Base-by-base conservation (phyloP, 2,888 invertebrate genomes). In the Parapristionchus giblindavisi region DNA sequence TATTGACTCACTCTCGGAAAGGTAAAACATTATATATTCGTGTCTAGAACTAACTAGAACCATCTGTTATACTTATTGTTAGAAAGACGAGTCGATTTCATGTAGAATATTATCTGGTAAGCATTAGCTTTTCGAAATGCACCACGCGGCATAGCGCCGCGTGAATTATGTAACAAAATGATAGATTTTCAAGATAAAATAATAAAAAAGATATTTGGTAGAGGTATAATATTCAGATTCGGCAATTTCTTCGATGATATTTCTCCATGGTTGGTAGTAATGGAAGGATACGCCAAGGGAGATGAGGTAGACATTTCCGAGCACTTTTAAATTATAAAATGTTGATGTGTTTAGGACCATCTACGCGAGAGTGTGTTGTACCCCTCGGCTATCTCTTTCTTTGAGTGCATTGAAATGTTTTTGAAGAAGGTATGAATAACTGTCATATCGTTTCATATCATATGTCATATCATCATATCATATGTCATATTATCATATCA, bases 331-430 rank as follows among this genome's bases (percentile, higher is more conserved):
- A 21, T 3, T n/a, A 34, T 36, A 6, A 21, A 36, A 3, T 3
- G 21, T 60, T 36, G 34, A 32, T 32, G 27, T 29, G 0, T 65
- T 65, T 21, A 65, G 63, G 43, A 43, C 43, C 63, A 65, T 17
- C 29, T 65, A 1, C 63, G 63, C 5, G 63, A 65, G 29, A 27
- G 27, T 27, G 63, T 65, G 11, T 43, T 65, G 43, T 65, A 65
- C 5, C 63, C 63, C 4, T 40, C 63, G 14, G 63, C 63, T 0
- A 40, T 65, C 63, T 43, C 63, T 29, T 65, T 65, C 63, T 65
- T 65, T 32, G 63, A 65, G 32, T 65, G 63, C 27, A 65, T 65
- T 65, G 63, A 65, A 4, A 65, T 65, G 63, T 65, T 65, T 8
- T 43, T 65, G 4, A 65, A 65, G 43, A 65, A 65, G 43, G 63